Evolutionary conservation across 2,888 invertebrate species (phyloP), one percentile per base, ranked within the genome.

Genomic region (Arrhopalites spinosus): DNA sequence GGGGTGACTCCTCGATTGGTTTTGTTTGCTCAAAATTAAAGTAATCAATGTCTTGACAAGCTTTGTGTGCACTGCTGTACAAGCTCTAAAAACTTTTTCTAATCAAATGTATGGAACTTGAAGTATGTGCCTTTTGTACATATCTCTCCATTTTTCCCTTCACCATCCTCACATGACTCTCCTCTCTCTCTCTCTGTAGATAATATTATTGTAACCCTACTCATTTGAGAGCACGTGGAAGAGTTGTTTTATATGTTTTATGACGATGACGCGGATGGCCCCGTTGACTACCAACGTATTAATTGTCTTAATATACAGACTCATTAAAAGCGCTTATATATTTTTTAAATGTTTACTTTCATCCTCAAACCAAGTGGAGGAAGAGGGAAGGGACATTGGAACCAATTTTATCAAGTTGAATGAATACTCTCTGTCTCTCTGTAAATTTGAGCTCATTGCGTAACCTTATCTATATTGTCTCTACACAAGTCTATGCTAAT

Each of bases 21-120:
- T 59, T 59, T 71, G 71, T 71, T 71, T 71, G 71, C 43, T 71
- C 71, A 71, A 71, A 71, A 71, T 71, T 71, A 71, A 71, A 71
- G 71, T 71, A 56, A 71, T 71, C 71, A 71, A 59, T 71, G 71
- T 71, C 59, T 71, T 71, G 56, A 59, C 71, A 71, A 59, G 71
- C 59, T 70, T 61, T 71, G 43, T 71, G 71, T 71, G 29, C 59
- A 17, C 36, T 23, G n/a, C 56, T 56, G n/a, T 69, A 20, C 20
- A 36, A 20, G 30, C 50, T 20, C 70, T 36, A 20, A 29, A 71
- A 59, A 71, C 56, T 68, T 68, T 68, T 68, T 68, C 68, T 68
- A 68, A 68, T 68, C 68, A 68, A 50, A 63, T 63, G 27, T 47
- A 68, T 50, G 68, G 50, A 43, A 67, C 67, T 50, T 13, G 13